phyloP scores from a whole-genome alignment of 2,888 invertebrate genomes.

The Tuberolachnus salignus region DNA sequence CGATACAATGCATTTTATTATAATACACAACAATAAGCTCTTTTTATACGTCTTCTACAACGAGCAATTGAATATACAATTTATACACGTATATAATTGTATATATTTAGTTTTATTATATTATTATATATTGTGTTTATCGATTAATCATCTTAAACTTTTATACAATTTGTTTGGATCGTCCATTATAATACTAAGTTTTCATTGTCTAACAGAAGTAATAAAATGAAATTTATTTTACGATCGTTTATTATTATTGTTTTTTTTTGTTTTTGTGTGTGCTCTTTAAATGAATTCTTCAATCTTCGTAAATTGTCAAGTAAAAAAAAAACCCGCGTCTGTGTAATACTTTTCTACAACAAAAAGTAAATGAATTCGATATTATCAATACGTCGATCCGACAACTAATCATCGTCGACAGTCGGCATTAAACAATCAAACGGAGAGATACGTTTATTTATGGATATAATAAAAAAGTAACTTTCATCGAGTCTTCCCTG shows the following conservation, averaged over 20 bases:
- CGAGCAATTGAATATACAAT: too few relatives aligned
- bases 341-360: slow-evolving; percentile 1
- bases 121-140: not conserved
- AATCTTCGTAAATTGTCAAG: slow-evolving; percentile 17
- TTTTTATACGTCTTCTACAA: too few relatives aligned
- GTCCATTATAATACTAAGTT: not conserved
- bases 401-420: not conserved
- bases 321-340: not conserved
- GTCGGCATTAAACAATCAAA: not conserved
- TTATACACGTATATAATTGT: not conserved
- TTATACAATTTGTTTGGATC: not conserved
- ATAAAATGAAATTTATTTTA: slow-evolving; percentile 18
- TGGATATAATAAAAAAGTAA: not conserved
- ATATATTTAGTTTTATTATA: not conserved
- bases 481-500: not conserved
- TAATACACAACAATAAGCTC: too few relatives aligned
- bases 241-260: not conserved
- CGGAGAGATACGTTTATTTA: slow-evolving; percentile 8
- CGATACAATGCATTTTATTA: too few relatives aligned
- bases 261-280: not conserved
- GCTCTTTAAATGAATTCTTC: slow-evolving; percentile 19
- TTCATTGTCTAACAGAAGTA: not conserved
- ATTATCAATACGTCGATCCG: not conserved
- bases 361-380: slow-evolving; percentile 12
- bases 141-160: not conserved